Conservation (phyloP, 2,888 invertebrate species). For the Drosophila nigricruria region DNA sequence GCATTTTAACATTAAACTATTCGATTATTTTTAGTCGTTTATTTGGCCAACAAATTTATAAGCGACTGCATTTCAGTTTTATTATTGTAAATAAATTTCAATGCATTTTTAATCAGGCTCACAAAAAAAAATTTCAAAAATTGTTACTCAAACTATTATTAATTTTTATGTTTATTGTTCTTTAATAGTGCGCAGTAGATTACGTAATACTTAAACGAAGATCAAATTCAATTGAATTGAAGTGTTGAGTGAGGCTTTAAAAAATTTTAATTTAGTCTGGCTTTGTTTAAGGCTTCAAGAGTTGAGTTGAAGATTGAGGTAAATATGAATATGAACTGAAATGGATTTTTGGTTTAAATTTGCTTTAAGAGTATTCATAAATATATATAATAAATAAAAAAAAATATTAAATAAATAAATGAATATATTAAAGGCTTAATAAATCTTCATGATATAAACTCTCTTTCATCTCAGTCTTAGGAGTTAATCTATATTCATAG, state of each 20-base stretch:
- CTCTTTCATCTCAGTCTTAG: no score
- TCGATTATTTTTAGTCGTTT: constrained; percentile 60
- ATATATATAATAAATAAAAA: no score
- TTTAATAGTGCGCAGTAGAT: constrained; percentile 34
- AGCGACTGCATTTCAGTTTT: constrained; percentile 61
- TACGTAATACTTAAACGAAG: constrained; percentile 8
- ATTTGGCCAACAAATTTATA: constrained; percentile 57
- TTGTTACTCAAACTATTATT: constrained; percentile 63
- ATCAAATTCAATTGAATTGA: background rate
- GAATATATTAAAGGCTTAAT: no score
- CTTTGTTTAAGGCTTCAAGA: background rate
- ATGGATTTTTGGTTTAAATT: background rate
- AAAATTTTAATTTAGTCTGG: background rate
- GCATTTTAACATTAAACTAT: constrained; percentile 66
- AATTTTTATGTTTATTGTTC: constrained; percentile 49
- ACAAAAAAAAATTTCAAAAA: constrained; percentile 49
- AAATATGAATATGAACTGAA: background rate
- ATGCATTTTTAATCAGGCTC: constrained; percentile 73
- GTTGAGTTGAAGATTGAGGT: background rate
- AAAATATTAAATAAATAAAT: background rate
- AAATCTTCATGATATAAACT: no score
- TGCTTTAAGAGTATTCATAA: no score
- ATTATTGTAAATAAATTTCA: constrained; percentile 72
- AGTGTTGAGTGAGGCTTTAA: background rate
- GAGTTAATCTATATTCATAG: no score